phyloP scores from a whole-genome alignment of 2,113 vertebrate species.

The Ahaetulla prasina region DNA sequence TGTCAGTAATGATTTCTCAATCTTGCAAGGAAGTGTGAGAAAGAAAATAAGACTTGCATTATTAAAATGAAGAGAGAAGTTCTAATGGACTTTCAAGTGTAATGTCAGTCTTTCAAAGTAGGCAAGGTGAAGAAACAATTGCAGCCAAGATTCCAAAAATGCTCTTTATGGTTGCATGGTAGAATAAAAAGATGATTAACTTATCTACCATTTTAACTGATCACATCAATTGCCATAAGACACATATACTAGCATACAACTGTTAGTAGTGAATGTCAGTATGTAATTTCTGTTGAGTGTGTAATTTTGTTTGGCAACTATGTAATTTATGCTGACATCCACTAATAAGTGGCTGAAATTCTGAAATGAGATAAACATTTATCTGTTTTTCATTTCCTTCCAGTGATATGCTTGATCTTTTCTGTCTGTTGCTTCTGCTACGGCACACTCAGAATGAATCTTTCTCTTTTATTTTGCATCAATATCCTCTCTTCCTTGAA shows the following conservation, averaged over 20 bases:
- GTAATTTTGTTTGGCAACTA: not conserved
- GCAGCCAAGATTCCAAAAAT: not conserved
- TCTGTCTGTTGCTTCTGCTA: not conserved
- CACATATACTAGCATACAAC: not conserved
- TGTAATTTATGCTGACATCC: not conserved
- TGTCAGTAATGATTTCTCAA: not conserved
- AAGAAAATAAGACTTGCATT: not conserved
- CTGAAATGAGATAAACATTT: not conserved
- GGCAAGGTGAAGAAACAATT: not conserved
- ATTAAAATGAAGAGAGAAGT: not conserved
- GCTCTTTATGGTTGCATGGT: not conserved
- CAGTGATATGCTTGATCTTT: not conserved
- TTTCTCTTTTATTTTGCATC: not conserved
- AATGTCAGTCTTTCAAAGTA: not conserved
- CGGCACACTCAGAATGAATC: not conserved
- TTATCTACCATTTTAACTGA: not conserved
- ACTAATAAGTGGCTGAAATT: not conserved
- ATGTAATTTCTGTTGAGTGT: not conserved
- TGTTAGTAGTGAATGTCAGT: not conserved
- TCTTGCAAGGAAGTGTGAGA: not conserved
- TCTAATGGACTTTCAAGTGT: not conserved
- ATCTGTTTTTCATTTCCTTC: not conserved
- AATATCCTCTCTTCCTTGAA: not conserved
- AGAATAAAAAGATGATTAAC: not conserved
- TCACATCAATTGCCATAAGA: not conserved